Percentiles rank a stretch among this genome's conserved stretches.
These are phyloP conservation scores for Pelochelys cantorii DNA, from an alignment of 2,797 vertebrate species.

Conservation along the genomic window DNA sequence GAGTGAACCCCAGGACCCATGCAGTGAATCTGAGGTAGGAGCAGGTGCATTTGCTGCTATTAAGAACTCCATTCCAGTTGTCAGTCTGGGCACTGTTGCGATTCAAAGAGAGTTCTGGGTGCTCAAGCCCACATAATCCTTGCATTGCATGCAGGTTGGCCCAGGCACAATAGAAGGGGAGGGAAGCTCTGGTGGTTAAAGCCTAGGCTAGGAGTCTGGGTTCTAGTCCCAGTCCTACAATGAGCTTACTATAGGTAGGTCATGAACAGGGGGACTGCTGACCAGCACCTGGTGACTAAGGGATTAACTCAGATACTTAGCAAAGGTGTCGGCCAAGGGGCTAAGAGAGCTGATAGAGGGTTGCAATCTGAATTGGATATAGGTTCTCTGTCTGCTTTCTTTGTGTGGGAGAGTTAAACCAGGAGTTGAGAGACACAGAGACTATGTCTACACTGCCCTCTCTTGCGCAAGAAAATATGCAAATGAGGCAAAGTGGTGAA, in stretches of 20 bases:
- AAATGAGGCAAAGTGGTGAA: too few relatives aligned
- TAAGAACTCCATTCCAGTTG: neutral
- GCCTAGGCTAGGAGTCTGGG: neutral
- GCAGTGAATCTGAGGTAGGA: neutral
- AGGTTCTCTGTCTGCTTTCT: too few relatives aligned
- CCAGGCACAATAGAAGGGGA: rapidly evolving
- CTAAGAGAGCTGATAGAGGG: too few relatives aligned
- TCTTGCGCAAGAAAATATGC: too few relatives aligned
- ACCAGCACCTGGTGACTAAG: too few relatives aligned
- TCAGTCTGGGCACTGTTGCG: neutral
- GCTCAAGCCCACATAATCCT: neutral
- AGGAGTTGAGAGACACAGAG: too few relatives aligned
- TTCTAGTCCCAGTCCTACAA: neutral
- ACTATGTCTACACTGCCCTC: too few relatives aligned
- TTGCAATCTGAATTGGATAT: too few relatives aligned
- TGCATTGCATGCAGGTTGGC: neutral
- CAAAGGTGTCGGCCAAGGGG: too few relatives aligned
- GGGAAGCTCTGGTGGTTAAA: neutral
- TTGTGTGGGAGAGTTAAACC: too few relatives aligned
- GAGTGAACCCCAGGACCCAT: neutral
- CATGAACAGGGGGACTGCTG: too few relatives aligned
- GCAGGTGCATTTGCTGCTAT: neutral
- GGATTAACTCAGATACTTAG: too few relatives aligned
- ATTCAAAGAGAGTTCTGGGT: neutral
- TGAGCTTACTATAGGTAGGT: neutral